These are phyloP conservation scores for Strigops habroptila DNA, from an alignment of 2,113 vertebrate genomes.

Conservation along the genomic window DNA sequence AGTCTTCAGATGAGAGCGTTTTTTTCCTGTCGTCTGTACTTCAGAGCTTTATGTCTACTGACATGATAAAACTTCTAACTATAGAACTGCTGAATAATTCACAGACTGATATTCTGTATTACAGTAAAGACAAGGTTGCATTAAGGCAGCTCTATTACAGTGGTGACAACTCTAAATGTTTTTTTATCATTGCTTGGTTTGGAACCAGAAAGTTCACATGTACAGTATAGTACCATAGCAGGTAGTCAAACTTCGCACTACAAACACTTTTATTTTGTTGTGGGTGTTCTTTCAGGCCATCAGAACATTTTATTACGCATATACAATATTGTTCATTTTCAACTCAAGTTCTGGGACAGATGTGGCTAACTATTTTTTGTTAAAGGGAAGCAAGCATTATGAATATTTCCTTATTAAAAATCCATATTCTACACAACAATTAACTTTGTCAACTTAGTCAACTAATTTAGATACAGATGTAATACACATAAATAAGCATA, in stretches of 20 bases:
- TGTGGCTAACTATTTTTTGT: neutral
- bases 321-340: neutral
- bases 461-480: neutral
- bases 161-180: neutral
- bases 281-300: neutral
- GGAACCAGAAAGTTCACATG: neutral
- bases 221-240: neutral
- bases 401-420: neutral
- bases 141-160: neutral
- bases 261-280: neutral
- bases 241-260: neutral
- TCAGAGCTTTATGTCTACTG: neutral
- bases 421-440: neutral
- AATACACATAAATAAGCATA: neutral
- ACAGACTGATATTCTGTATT: neutral
- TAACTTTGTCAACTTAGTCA: neutral
- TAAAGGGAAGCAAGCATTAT: neutral
- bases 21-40: neutral
- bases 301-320: neutral
- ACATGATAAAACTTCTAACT: neutral
- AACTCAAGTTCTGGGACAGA: neutral
- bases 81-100: neutral
- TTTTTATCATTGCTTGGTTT: neutral
- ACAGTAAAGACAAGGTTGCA: neutral
- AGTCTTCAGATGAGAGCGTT: neutral